phyloP scores from a whole-genome alignment of 2,113 vertebrate genomes.

The Myrmecophaga tridactyla region DNA sequence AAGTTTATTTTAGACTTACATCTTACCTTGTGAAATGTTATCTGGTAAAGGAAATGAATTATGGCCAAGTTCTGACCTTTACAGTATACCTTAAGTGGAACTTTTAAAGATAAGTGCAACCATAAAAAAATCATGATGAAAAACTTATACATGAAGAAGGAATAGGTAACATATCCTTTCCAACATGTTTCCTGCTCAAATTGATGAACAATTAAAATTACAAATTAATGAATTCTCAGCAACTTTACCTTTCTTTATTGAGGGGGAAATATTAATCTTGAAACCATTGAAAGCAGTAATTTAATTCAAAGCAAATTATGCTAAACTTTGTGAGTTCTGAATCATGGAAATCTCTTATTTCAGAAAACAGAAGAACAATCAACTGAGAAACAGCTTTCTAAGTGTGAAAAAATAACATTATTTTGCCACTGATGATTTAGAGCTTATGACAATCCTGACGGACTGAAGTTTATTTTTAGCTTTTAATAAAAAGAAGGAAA shows the following conservation, averaged over 20 bases:
- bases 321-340: constrained; percentile 42
- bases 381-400: neutral
- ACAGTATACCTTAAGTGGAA: constrained; percentile 20
- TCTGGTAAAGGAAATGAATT: constrained; percentile 31
- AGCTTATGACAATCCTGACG: constrained; percentile 45
- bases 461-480: constrained; percentile 18
- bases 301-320: constrained; percentile 50
- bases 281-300: constrained; percentile 26
- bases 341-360: constrained; percentile 44
- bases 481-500: constrained; percentile 44
- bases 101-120: constrained; percentile 34
- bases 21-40: constrained; percentile 17
- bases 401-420: neutral
- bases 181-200: constrained; percentile 13
- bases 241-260: constrained; percentile 19
- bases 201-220: neutral
- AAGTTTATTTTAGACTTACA: constrained; percentile 55
- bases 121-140: neutral
- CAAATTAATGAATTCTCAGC: neutral
- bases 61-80: neutral
- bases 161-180: neutral
- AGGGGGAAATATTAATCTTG: constrained; percentile 37
- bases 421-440: constrained; percentile 34
- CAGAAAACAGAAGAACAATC: constrained; percentile 26
- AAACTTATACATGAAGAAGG: neutral